A percentile compares a stretch with the other conserved stretches of the same genome.
Conservation (phyloP, 2,797 vertebrate genomes). For the Aythya fuligula region DNA sequence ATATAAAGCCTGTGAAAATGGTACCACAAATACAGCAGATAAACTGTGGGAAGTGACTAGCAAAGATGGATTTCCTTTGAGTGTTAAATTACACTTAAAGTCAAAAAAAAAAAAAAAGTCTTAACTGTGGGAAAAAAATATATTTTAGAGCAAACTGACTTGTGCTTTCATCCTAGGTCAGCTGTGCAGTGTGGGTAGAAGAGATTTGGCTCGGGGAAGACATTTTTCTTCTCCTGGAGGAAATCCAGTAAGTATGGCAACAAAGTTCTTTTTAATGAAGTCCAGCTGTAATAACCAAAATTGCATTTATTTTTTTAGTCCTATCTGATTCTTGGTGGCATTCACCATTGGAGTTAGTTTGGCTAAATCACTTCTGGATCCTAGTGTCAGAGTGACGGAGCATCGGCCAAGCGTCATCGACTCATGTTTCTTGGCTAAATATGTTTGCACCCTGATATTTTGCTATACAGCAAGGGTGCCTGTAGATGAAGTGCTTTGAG, state of each 20-base stretch:
- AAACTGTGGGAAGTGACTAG: neutral
- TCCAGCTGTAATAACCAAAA: neutral
- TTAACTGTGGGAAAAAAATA: neutral
- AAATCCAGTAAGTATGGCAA: neutral
- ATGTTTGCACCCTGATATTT: neutral
- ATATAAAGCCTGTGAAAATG: neutral
- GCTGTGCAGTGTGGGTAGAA: neutral
- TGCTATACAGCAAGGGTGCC: neutral
- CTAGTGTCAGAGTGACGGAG: neutral
- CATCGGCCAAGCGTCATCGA: rapidly evolving
- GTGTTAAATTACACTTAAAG: neutral
- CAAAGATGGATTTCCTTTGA: neutral
- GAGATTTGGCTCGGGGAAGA: neutral
- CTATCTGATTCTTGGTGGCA: neutral
- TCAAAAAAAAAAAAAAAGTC: neutral
- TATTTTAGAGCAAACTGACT: neutral
- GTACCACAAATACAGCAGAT: neutral
- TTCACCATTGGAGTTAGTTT: neutral
- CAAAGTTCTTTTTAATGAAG: neutral
- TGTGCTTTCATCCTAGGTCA: neutral
- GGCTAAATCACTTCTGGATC: neutral
- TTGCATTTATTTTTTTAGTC: neutral
- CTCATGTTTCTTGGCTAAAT: neutral
- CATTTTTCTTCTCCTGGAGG: neutral
- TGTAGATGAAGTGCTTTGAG: neutral